Evolutionary conservation across 1,140 invertebrate genomes (phyloP).

Genomic region (Antheraea mylitta): DNA sequence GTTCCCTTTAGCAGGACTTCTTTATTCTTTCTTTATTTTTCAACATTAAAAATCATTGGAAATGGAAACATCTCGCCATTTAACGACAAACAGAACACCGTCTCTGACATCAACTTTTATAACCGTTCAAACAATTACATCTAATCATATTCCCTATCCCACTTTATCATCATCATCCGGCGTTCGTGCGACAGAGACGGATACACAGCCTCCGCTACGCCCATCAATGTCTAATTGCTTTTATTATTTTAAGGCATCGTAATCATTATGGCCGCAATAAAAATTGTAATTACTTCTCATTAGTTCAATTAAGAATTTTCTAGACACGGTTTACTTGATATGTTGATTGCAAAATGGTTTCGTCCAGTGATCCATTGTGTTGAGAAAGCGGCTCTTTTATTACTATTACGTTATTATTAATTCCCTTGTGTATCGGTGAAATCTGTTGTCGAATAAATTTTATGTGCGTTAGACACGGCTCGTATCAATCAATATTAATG

Average conservation of each 20-base stretch:
- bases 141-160: slow-evolving; percentile 55
- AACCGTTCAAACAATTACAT: slow-evolving; percentile 76
- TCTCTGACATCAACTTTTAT: slow-evolving; percentile 76
- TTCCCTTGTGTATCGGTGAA: slow-evolving; percentile 49
- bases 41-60: slow-evolving; percentile 46
- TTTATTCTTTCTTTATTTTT: slow-evolving; percentile 43
- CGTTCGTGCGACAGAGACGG: slow-evolving; percentile 45
- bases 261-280: slow-evolving; percentile 77
- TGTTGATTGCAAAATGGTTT: slow-evolving; percentile 63
- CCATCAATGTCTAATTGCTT: slow-evolving; percentile 77
- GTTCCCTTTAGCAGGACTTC: not conserved
- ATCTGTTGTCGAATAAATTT: slow-evolving; percentile 53
- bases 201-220: slow-evolving; percentile 55
- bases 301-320: slow-evolving; percentile 78
- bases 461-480: slow-evolving; percentile 64
- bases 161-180: slow-evolving; percentile 29
- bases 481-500: slow-evolving; percentile 71
- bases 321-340: slow-evolving; percentile 73
- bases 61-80: slow-evolving; percentile 61
- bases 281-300: slow-evolving; percentile 79
- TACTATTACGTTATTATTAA: slow-evolving; percentile 44
- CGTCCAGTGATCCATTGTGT: slow-evolving; percentile 49
- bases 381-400: slow-evolving; percentile 53
- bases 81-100: slow-evolving; percentile 74
- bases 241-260: slow-evolving; percentile 79